Percentiles rank a stretch among this genome's conserved stretches.
Evolutionary conservation across 1,140 invertebrate species (phyloP).

Genomic region (Drosophila kikkawai): DNA sequence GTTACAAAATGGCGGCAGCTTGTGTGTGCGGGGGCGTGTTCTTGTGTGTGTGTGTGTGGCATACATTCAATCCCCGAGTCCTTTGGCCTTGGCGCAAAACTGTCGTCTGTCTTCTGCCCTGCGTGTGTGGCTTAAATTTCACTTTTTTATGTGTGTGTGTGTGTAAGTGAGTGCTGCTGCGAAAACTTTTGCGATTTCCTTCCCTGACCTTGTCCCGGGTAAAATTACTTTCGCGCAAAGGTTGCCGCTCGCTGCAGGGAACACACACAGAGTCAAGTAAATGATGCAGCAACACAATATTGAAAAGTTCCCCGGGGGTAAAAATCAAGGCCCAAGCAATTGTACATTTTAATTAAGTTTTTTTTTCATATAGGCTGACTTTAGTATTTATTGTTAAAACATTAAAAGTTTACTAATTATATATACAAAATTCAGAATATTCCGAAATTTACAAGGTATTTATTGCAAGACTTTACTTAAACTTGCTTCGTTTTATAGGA

Average conservation of each 20-base stretch:
- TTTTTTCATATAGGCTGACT: background rate
- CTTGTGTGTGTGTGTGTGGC: slow-evolving; percentile 14
- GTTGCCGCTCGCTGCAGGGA: slow-evolving; percentile 33
- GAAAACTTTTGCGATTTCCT: slow-evolving; percentile 59
- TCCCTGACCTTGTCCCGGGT: slow-evolving; percentile 30
- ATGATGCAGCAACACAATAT: slow-evolving; percentile 21
- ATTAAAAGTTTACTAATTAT: background rate
- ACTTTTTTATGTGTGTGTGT: slow-evolving; percentile 49
- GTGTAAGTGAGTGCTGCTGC: slow-evolving; percentile 19
- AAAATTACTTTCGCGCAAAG: slow-evolving; percentile 44
- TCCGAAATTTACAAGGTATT: background rate
- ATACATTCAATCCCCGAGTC: slow-evolving; percentile 35
- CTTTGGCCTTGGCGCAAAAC: slow-evolving; percentile 67
- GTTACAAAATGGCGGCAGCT: slow-evolving; percentile 77
- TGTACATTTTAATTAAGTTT: background rate
- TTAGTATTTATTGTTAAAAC: background rate
- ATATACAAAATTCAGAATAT: background rate
- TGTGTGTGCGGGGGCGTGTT: slow-evolving; percentile 2
- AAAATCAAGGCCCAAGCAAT: background rate
- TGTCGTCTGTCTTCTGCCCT: slow-evolving; percentile 62
- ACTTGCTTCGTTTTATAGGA: background rate
- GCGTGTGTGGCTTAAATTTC: slow-evolving; percentile 70
- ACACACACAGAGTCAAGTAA: slow-evolving; percentile 17
- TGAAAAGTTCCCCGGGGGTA: slow-evolving; percentile 8
- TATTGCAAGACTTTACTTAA: background rate